These are phyloP conservation scores for Choristoneura rosaceana DNA, from an alignment of 2,888 invertebrate species.

Conservation along the genomic window DNA sequence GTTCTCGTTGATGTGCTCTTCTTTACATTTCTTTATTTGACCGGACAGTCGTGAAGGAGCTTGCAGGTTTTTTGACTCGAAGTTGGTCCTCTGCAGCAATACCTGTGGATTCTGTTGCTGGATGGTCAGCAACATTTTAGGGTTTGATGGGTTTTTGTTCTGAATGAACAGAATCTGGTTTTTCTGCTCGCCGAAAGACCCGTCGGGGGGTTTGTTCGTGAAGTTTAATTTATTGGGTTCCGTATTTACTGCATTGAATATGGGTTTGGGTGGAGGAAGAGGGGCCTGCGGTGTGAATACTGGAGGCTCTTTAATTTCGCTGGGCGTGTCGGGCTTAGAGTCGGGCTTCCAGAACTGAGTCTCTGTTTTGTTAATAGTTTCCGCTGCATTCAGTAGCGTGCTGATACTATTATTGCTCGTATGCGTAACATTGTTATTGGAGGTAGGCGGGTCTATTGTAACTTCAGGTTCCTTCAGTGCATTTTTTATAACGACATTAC, in stretches of 20 bases:
- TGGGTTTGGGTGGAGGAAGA: constrained; percentile 50
- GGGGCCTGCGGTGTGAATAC: constrained; percentile 46
- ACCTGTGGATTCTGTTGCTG: constrained; percentile 75
- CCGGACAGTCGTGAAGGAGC: constrained; percentile 79
- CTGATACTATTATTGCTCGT: constrained; percentile 61
- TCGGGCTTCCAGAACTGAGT: constrained; percentile 65
- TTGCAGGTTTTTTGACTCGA: constrained; percentile 80
- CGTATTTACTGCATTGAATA: constrained; percentile 65
- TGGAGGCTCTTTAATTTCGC: constrained; percentile 56
- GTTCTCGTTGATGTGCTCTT: constrained; percentile 66
- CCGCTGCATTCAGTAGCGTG: constrained; percentile 72
- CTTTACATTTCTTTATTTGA: constrained; percentile 75
- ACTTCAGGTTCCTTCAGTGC: constrained; percentile 62
- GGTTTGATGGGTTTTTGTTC: constrained; percentile 66
- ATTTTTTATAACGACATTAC: constrained; percentile 75
- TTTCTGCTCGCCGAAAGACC: constrained; percentile 66
- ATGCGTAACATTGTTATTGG: constrained; percentile 21
- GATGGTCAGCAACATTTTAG: constrained; percentile 75
- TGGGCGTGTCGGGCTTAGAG: constrained; percentile 55
- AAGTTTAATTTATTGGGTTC: constrained; percentile 63
- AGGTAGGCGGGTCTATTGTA: constrained; percentile 43
- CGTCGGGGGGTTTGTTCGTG: constrained; percentile 65
- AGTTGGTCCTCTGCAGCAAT: constrained; percentile 69
- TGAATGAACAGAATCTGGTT: constrained; percentile 76
- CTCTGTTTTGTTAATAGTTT: constrained; percentile 70